These are phyloP conservation scores for Frankliniella intonsa DNA, from an alignment of 2,888 invertebrate species.

Conservation along the genomic window DNA sequence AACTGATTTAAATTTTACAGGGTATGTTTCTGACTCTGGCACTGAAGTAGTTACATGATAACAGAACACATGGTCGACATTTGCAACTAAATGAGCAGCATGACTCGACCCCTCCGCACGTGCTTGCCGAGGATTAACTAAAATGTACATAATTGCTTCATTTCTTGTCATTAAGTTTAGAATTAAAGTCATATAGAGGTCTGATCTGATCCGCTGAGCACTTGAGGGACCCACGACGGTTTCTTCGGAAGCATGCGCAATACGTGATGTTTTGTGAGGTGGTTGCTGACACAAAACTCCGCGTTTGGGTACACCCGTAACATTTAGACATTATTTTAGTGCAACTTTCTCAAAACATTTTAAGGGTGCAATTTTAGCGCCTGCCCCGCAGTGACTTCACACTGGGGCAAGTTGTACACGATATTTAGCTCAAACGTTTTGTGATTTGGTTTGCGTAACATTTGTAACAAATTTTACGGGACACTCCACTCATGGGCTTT, in stretches of 20 bases:
- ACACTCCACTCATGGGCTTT: not conserved
- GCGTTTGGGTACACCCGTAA: not conserved
- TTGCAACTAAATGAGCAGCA: not conserved
- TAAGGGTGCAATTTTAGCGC: not conserved
- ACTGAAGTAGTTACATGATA: not conserved
- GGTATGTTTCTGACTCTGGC: slow-evolving; percentile 1
- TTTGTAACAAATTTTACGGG: slow-evolving; percentile 17
- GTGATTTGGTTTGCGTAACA: not conserved
- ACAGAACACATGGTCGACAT: not conserved
- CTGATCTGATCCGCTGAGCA: not conserved
- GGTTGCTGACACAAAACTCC: not conserved
- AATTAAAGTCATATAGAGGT: not conserved
- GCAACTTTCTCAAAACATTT: not conserved
- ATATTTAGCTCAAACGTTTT: not conserved
- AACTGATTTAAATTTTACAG: not conserved
- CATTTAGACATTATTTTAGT: not conserved
- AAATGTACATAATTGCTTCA: not conserved
- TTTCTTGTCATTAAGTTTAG: slow-evolving; percentile 9
- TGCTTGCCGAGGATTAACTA: slow-evolving; percentile 1
- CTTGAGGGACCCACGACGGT: not conserved
- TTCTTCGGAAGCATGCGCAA: not conserved
- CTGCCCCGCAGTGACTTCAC: not conserved
- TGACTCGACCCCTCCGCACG: not conserved
- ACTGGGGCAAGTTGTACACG: slow-evolving; percentile 21
- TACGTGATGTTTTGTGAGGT: not conserved